Base-by-base conservation (phyloP, 1,140 invertebrate species). In the Odontomachus brunneus region DNA sequence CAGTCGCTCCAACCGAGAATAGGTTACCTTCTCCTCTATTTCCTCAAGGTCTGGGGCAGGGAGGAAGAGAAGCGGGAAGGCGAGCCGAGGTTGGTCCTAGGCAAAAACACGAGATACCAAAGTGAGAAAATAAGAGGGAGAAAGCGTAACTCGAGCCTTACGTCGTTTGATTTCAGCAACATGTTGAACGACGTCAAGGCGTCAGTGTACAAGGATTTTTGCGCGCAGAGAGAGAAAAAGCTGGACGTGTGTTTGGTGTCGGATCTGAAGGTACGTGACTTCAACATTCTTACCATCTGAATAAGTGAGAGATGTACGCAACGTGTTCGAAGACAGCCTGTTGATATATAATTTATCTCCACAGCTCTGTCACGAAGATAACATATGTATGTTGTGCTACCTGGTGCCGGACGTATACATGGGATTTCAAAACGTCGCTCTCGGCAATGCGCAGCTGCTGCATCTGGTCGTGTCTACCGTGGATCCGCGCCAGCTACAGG, bases 351-450 rank as follows among this genome's bases (percentile, higher is more conserved):
- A 12, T 62, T 51, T 22, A 81, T 84, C 5, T 53, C 53, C 94
- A 26, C 88, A 96, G 95, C 89, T 95, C 44, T 98, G 98, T 91
- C 97, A 98, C 92, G 97, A 98, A 91, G 97, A 97, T 92, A 98
- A 98, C 95, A 96, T 97, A 26, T 95, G 96, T 87, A 95, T 99
- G 89, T 96, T 99, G 90, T 97, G 98, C 89, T 99, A 97, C 95
- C 94, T 99, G 66, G 96, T 99, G 92, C 98, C 98, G 57, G 98
- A 98, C 91, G 95, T 99, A 62, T 99, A 98, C 92, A 96, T 96
- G 91, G 97, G 98, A 93, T 99, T 99, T 93, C 97, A 98, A 90
- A 96, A 96, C 85, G 96, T 97, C 89, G 96, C 97, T 12, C 95
- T 98, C 67, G 98, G 98, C 84, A 98, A 98, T 92, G 96, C 96